These are phyloP conservation scores for Zeus faber DNA, from an alignment of 2,113 vertebrate genomes.

Conservation along the genomic window DNA sequence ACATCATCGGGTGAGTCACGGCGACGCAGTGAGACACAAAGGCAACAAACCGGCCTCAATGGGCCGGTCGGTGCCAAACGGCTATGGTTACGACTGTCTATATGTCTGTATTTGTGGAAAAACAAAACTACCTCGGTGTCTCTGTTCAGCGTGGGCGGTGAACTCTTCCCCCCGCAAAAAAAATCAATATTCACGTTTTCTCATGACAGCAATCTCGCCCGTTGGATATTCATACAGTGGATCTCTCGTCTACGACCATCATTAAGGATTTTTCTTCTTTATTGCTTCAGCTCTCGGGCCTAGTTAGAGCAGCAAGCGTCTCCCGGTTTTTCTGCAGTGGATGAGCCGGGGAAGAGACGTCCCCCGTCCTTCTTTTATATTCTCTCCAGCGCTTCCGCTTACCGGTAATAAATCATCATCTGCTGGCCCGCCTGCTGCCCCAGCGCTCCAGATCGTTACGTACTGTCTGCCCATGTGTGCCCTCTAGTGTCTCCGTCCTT, in stretches of 20 bases:
- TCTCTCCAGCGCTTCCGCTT: neutral
- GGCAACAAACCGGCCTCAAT: slow-evolving; percentile 24
- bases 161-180: too few relatives aligned
- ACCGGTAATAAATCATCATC: slow-evolving; percentile 47
- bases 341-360: neutral
- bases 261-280: too few relatives aligned
- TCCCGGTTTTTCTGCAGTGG: slow-evolving; percentile 6
- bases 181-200: too few relatives aligned
- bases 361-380: slow-evolving; percentile 12
- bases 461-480: slow-evolving; percentile 43
- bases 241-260: too few relatives aligned
- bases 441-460: slow-evolving; percentile 43
- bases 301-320: too few relatives aligned
- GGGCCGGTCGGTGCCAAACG: slow-evolving; percentile 21
- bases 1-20: slow-evolving; percentile 36
- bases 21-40: slow-evolving; percentile 15
- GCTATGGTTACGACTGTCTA: slow-evolving; percentile 22
- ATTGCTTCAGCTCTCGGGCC: too few relatives aligned
- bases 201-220: too few relatives aligned
- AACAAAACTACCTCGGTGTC: too few relatives aligned
- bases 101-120: too few relatives aligned
- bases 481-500: slow-evolving; percentile 41
- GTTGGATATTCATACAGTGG: too few relatives aligned
- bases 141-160: too few relatives aligned
- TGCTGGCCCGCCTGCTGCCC: slow-evolving; percentile 40